Percentiles rank a stretch among this genome's conserved stretches.
Evolutionary conservation across 2,797 vertebrate genomes (phyloP).

Genomic region (Cuniculus paca): DNA sequence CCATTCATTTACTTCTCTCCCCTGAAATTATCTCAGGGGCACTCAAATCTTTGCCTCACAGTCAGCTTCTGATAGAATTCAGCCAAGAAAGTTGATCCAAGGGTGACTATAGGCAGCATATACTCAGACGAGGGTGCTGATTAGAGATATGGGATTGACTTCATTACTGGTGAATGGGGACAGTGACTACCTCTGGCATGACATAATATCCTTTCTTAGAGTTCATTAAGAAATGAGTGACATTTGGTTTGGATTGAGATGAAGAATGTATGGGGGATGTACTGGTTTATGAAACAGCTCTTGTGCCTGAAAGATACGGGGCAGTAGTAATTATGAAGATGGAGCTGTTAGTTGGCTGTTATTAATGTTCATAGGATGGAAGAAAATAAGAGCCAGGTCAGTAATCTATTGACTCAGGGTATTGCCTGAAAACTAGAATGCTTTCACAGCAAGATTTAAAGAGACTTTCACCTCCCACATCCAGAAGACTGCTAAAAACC

Average conservation of each 20-base stretch:
- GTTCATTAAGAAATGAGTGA: not conserved
- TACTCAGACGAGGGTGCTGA: not conserved
- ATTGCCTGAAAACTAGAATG: not conserved
- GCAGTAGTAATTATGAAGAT: not conserved
- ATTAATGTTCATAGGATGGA: not conserved
- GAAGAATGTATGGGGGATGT: not conserved
- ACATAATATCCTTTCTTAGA: not conserved
- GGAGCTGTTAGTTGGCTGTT: not conserved
- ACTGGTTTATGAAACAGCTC: not conserved
- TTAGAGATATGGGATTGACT: not conserved
- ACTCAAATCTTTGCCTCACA: not conserved
- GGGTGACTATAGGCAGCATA: not conserved
- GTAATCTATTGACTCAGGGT: not conserved
- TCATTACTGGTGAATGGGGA: not conserved
- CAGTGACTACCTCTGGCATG: not conserved
- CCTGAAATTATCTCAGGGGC: not conserved
- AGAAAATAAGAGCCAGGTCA: not conserved
- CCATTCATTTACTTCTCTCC: not conserved
- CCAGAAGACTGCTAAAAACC: slow-evolving; percentile 20
- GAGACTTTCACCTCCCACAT: not conserved
- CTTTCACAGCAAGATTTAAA: not conserved
- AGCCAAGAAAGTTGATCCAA: not conserved
- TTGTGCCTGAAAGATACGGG: not conserved
- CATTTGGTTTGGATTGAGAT: not conserved
- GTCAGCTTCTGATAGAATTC: not conserved